Conservation (phyloP, 2,797 vertebrate genomes). For the Caiman crocodilus region DNA sequence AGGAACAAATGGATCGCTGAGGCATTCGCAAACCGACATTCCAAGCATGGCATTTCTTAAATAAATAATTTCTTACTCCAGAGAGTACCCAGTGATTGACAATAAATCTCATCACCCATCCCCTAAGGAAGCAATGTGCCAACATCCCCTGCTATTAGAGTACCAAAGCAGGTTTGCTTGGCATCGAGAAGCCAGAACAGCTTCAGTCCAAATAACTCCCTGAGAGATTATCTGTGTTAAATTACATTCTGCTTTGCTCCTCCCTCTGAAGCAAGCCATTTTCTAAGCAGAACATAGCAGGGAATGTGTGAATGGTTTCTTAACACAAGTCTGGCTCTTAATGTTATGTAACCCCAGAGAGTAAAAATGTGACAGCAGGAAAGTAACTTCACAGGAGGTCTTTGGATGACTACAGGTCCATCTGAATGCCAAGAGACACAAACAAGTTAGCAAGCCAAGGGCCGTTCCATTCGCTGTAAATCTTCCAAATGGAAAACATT, state of each 20-base stretch:
- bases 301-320: rapidly evolving
- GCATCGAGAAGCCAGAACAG: constrained; percentile 13
- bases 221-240: not conserved
- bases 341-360: rapidly evolving
- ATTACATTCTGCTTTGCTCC: not conserved
- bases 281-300: not conserved
- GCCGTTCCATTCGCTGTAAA: not conserved
- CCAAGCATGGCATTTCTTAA: constrained; percentile 7
- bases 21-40: constrained; percentile 24
- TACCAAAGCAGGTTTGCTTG: not conserved
- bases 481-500: constrained; percentile 6
- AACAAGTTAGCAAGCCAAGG: constrained; percentile 21
- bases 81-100: constrained; percentile 23
- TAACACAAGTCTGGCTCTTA: not conserved
- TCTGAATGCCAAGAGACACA: not conserved
- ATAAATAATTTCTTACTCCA: constrained; percentile 29
- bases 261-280: not conserved
- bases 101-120: not conserved
- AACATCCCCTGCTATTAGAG: not conserved
- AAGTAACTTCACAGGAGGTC: not conserved
- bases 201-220: not conserved
- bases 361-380: not conserved
- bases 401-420: not conserved
- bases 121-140: not conserved
- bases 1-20: not conserved